Evolutionary conservation across 2,888 invertebrate species (phyloP).

Genomic region (Hemaris fuciformis): DNA sequence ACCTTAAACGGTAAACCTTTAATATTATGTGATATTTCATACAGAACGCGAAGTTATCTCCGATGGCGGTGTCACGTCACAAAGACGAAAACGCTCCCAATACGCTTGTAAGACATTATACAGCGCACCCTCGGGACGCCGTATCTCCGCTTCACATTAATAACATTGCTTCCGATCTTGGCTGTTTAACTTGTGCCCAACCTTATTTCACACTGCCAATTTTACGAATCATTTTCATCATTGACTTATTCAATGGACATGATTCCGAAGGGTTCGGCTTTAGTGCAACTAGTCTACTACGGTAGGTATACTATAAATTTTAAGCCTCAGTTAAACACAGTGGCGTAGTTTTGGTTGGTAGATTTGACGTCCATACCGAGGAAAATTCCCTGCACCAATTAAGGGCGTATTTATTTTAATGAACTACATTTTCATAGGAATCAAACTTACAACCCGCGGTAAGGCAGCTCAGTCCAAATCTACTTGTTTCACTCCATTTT

Average conservation of each 20-base stretch:
- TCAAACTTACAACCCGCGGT: too few species aligned
- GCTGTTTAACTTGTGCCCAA: conserved; percentile 49
- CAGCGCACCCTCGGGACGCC: conserved; percentile 21
- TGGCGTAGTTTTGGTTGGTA: too few species aligned
- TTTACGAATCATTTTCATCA: conserved; percentile 36
- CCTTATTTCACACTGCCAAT: conserved; percentile 54
- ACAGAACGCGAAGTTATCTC: neutral
- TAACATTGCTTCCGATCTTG: conserved; percentile 38
- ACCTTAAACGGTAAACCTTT: neutral
- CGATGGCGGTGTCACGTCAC: conserved; percentile 7
- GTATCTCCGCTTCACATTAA: conserved; percentile 41
- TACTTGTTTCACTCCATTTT: too few species aligned
- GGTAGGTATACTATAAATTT: too few species aligned
- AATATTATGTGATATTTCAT: neutral
- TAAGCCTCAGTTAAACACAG: too few species aligned
- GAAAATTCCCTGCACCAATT: too few species aligned
- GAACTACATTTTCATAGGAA: too few species aligned
- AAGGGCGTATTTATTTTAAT: too few species aligned
- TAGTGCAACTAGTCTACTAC: too few species aligned
- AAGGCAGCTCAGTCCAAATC: too few species aligned
- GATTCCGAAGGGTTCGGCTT: too few species aligned
- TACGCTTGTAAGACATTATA: conserved; percentile 28
- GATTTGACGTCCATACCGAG: too few species aligned
- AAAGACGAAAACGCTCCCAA: conserved; percentile 20
- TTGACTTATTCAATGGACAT: neutral